Conservation (phyloP, 2,888 invertebrate genomes). For the Drosophila dives region DNA sequence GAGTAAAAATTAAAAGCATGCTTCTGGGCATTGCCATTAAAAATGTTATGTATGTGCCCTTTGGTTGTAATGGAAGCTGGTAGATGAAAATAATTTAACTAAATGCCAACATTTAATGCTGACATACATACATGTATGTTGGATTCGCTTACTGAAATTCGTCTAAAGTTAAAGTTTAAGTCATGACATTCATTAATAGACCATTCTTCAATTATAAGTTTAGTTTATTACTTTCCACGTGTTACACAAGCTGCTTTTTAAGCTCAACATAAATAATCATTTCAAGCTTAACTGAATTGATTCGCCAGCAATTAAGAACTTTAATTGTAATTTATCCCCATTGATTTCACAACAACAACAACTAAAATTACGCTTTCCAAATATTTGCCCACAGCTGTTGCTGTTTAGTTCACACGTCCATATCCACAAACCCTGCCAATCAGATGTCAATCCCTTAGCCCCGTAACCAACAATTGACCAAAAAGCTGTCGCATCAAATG, state of each 20-base stretch:
- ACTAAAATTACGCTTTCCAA: constrained; percentile 22
- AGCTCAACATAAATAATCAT: constrained; percentile 1
- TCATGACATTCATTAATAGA: background rate
- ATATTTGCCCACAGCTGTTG: constrained; percentile 45
- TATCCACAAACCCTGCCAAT: background rate
- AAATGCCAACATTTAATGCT: background rate
- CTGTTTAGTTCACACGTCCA: constrained; percentile 23
- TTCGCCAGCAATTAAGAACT: background rate
- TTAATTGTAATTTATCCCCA: constrained; percentile 25
- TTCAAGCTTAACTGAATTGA: constrained; percentile 3
- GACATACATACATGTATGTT: background rate
- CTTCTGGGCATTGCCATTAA: constrained; percentile 43
- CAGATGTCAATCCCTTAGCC: constrained; percentile 17
- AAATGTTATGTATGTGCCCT: constrained; percentile 39
- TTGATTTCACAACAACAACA: background rate
- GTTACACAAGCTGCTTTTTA: background rate
- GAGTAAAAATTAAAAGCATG: constrained; percentile 36
- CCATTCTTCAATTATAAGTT: background rate
- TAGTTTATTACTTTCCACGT: background rate
- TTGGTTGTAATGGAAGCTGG: constrained; percentile 32
- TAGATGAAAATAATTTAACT: constrained; percentile 13
- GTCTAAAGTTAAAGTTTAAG: background rate
- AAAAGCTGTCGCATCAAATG: constrained; percentile 74
- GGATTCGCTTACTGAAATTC: background rate
- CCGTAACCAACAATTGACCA: constrained; percentile 50